Base-by-base conservation (phyloP, 2,888 invertebrate species). In the Hirtodrosophila trivittata region DNA sequence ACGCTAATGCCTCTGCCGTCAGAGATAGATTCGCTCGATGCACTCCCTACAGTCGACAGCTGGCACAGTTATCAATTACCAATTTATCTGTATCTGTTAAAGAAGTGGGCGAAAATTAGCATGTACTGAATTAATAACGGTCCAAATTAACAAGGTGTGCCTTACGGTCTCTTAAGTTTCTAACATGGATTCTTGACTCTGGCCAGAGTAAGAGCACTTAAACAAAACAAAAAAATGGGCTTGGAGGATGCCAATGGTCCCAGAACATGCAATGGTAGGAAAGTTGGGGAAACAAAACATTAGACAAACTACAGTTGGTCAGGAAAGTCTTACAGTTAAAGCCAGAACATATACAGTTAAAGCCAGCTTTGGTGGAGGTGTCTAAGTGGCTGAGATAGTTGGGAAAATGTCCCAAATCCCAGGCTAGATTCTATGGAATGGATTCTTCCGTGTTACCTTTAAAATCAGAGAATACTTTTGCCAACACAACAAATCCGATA, bases 81-180 rank as follows among this genome's bases (percentile, higher is more conserved):
- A 65, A 49, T 60, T 12, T 30, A 37, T n/a, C n/a, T 69, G 47
- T 43, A 33, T 67, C 67, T 75, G 73, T 30, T 33, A 52, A 32
- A 70, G 41, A 72, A 84, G 66, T 59, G 41, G 63, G 82, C 60
- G 49, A 66, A 75, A 82, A 82, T 81, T 82, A 85, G 73, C 83
- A 87, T 86, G 80, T 46, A 47, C 43, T 56, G 62, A 51, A 69
- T 75, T 75, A 85, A 85, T 86, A 69, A 84, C 77, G 77, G 77
- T 49, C 47, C 14, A 75, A 66, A 54, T 52, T 33, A 35, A 63
- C 33, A n/a, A 42, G 55, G 33, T 41, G 50, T 39, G 49, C 56
- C 59, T 49, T 51, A 39, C 62, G 37, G 50, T 42, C 58, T 51
- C 47, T 21, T 16, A 26, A 54, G 42, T 52, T 41, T 47, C 39